phyloP scores from a whole-genome alignment of 2,888 invertebrate species.

The Belgica antarctica region DNA sequence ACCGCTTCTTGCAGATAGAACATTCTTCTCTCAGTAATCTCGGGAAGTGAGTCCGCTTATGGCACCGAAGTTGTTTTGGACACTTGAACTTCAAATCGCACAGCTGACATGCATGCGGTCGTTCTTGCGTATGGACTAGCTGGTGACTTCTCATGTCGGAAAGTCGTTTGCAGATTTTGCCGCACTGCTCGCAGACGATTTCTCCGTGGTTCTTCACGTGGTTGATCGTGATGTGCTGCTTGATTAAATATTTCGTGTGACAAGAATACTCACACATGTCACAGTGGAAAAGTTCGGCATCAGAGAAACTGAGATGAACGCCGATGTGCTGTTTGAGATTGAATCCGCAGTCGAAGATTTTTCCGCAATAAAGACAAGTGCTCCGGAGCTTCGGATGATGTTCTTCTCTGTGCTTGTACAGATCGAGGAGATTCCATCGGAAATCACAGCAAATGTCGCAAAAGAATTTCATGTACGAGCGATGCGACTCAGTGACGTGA shows the following conservation, averaged over 20 bases:
- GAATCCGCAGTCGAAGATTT: background rate
- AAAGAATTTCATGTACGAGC: background rate
- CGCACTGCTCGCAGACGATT: slow-evolving; percentile 16
- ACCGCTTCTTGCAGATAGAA: background rate
- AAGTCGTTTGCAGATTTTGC: background rate
- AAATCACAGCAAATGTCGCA: slow-evolving; percentile 16
- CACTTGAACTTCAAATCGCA: background rate
- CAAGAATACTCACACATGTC: background rate
- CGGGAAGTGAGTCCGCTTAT: background rate
- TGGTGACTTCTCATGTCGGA: background rate
- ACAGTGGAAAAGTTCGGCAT: background rate
- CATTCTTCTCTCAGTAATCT: background rate
- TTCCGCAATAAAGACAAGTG: slow-evolving; percentile 19
- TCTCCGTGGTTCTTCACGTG: background rate
- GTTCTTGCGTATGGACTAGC: background rate
- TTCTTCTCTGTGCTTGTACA: background rate
- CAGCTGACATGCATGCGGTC: background rate
- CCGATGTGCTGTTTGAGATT: background rate
- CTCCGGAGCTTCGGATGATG: background rate
- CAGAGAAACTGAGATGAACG: background rate
- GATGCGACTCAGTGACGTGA: slow-evolving; percentile 3
- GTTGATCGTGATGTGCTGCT: background rate
- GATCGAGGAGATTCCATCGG: slow-evolving; percentile 1
- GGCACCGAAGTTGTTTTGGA: background rate
- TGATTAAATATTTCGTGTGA: background rate